These are phyloP conservation scores for Coecobrya sp. DNA, from an alignment of 2,888 invertebrate species.

Conservation along the genomic window DNA sequence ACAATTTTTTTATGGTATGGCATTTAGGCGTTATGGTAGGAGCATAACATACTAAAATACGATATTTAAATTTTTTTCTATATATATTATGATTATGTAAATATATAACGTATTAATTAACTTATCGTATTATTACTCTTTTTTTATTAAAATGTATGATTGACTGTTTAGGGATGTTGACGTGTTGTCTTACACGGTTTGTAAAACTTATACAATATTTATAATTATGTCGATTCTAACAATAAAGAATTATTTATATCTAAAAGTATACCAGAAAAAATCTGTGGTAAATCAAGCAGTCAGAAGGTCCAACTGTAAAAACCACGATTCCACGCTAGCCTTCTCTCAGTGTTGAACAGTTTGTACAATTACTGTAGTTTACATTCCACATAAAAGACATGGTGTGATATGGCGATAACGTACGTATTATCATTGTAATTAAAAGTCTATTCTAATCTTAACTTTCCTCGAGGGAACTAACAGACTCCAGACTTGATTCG, in stretches of 20 bases:
- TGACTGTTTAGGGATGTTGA: conserved; percentile 45
- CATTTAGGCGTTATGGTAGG: conserved; percentile 36
- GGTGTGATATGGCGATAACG: conserved; percentile 70
- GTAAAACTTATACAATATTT: conserved; percentile 32
- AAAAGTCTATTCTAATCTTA: conserved; percentile 47
- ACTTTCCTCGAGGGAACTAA: conserved; percentile 66
- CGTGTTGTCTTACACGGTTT: conserved; percentile 24
- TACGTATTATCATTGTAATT: conserved; percentile 47
- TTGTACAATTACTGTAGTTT: conserved; percentile 76
- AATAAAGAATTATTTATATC: neutral
- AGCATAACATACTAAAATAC: conserved; percentile 68
- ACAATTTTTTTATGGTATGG: conserved; percentile 52
- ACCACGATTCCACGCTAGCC: conserved; percentile 64
- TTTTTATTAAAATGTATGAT: conserved; percentile 46
- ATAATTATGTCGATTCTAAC: neutral
- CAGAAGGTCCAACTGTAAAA: conserved; percentile 59
- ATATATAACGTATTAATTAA: conserved; percentile 8
- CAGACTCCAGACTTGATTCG: conserved; percentile 70
- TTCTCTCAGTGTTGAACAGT: conserved; percentile 67
- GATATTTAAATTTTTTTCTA: conserved; percentile 40
- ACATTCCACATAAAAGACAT: conserved; percentile 67
- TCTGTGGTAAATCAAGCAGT: conserved; percentile 56
- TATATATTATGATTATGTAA: conserved; percentile 20
- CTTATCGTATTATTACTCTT: neutral
- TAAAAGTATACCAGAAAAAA: conserved; percentile 68